Evolutionary conservation across 30 jellyfish, hydroid and myxozoan genomes (phyloP).

Genomic region (Clytia hemisphaerica): DNA sequence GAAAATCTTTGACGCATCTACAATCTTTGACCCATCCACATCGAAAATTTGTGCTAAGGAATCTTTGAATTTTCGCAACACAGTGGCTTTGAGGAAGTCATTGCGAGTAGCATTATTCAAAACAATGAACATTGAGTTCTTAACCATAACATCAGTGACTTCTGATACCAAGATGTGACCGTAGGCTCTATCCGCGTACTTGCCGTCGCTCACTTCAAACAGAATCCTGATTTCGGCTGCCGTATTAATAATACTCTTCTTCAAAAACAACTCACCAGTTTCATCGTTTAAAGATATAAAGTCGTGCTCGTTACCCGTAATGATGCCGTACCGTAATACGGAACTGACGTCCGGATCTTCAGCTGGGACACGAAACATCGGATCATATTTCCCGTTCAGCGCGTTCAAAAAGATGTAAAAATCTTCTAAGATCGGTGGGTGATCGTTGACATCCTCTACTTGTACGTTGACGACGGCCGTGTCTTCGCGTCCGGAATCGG

Average conservation of each 20-base stretch:
- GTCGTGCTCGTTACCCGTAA: slow-evolving; percentile 57
- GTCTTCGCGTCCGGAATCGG: slow-evolving; percentile 42
- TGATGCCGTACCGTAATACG: slow-evolving; percentile 41
- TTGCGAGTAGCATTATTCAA: slow-evolving; percentile 55
- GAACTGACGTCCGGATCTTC: slow-evolving; percentile 65
- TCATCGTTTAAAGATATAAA: slow-evolving; percentile 51
- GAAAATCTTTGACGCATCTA: slow-evolving; percentile 56
- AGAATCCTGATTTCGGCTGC: slow-evolving; percentile 58
- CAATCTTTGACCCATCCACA: slow-evolving; percentile 64
- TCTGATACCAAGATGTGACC: slow-evolving; percentile 68
- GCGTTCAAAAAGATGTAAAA: slow-evolving; percentile 71
- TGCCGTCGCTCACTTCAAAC: slow-evolving; percentile 75
- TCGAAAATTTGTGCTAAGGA: slow-evolving; percentile 82
- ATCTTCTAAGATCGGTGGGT: slow-evolving; percentile 69
- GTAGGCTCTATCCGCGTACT: slow-evolving; percentile 25
- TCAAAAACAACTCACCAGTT: slow-evolving; percentile 70
- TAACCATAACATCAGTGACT: slow-evolving; percentile 56
- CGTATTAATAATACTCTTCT: slow-evolving; percentile 55
- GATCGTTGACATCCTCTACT: slow-evolving; percentile 76
- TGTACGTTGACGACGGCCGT: slow-evolving; percentile 47
- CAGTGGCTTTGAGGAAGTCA: slow-evolving; percentile 46
- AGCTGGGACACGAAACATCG: slow-evolving; percentile 77
- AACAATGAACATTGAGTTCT: slow-evolving; percentile 49
- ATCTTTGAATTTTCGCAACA: slow-evolving; percentile 41
- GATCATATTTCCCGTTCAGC: slow-evolving; percentile 48